These are phyloP conservation scores for Plutella xylostella DNA, from an alignment of 2,888 invertebrate species.

Conservation along the genomic window DNA sequence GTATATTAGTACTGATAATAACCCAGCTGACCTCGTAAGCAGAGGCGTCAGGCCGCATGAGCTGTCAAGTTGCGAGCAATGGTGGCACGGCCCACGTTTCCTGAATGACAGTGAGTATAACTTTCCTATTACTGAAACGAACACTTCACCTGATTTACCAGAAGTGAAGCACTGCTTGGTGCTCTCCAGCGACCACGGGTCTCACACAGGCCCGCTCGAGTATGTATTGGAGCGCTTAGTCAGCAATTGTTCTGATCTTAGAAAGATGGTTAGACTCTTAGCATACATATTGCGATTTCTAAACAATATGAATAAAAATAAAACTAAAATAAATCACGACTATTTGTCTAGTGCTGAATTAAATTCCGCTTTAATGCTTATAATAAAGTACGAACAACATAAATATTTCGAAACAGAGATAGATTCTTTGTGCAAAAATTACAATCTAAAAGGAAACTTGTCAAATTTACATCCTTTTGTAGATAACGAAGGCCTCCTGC, in stretches of 20 bases:
- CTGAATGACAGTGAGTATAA: slow-evolving; percentile 11
- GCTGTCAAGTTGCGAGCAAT: too few species aligned
- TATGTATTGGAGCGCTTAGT: too few species aligned
- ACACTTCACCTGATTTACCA: not conserved
- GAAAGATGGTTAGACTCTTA: too few species aligned
- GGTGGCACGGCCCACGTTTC: too few species aligned
- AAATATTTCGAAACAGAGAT: not conserved
- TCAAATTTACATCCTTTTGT: slow-evolving; percentile 1
- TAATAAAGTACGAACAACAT: not conserved
- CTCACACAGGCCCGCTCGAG: too few species aligned
- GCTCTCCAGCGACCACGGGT: too few species aligned
- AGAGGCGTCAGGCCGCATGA: too few species aligned
- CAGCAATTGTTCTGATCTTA: too few species aligned
- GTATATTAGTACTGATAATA: slow-evolving; percentile 12
- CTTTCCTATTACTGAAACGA: not conserved
- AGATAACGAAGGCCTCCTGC: not conserved
- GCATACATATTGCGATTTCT: not conserved
- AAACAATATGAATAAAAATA: not conserved
- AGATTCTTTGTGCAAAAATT: not conserved
- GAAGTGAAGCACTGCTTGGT: too few species aligned
- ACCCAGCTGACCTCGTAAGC: too few species aligned
- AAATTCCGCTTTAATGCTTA: not conserved
- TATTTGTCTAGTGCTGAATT: not conserved
- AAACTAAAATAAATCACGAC: not conserved
- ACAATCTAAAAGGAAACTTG: not conserved